These are phyloP conservation scores for Cygnus atratus DNA, from an alignment of 2,113 vertebrate species.

Conservation along the genomic window DNA sequence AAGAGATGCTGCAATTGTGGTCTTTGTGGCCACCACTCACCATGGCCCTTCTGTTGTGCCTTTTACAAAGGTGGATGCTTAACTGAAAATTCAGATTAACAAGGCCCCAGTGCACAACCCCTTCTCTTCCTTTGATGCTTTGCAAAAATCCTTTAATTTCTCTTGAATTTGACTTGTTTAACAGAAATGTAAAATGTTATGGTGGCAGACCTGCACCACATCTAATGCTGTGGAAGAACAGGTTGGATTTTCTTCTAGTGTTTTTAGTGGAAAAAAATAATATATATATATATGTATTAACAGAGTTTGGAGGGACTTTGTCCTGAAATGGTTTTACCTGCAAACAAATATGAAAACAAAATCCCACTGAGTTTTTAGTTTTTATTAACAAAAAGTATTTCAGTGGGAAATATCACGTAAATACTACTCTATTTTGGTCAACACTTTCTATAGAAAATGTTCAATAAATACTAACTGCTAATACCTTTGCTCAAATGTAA, in stretches of 20 bases:
- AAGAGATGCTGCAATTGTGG: not conserved
- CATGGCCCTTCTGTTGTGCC: not conserved
- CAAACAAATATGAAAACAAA: not conserved
- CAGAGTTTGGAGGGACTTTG: not conserved
- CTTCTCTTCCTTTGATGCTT: not conserved
- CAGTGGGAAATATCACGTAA: not conserved
- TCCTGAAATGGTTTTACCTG: not conserved
- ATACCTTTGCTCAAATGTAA: not conserved
- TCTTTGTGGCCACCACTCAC: not conserved
- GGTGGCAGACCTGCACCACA: not conserved
- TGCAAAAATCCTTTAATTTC: not conserved
- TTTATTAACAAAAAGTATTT: not conserved
- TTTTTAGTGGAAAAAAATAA: not conserved
- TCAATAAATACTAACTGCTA: not conserved
- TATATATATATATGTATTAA: not conserved
- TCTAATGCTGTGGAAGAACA: not conserved
- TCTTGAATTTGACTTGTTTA: not conserved
- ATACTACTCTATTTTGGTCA: not conserved
- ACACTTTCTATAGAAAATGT: not conserved
- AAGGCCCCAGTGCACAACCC: not conserved
- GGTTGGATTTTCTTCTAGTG: not conserved
- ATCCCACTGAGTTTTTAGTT: not conserved
- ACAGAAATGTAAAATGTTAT: not conserved
- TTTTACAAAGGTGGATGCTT: not conserved
- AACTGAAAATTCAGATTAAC: not conserved